Evolutionary conservation across 2,888 invertebrate species (phyloP).

Genomic region (Drosophila mulleri): DNA sequence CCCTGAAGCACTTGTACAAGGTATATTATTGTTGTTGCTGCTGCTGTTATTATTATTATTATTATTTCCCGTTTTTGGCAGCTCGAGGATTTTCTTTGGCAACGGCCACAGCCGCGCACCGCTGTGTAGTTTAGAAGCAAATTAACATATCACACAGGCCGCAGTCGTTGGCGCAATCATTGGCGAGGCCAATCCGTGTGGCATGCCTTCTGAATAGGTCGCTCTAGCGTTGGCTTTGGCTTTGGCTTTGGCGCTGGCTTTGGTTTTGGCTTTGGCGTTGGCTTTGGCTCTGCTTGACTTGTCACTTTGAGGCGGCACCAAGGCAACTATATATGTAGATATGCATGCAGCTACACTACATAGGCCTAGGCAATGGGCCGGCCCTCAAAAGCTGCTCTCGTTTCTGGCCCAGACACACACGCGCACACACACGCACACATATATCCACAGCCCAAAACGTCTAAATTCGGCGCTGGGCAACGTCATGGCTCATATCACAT

Average conservation of each 20-base stretch:
- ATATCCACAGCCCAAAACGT: not conserved
- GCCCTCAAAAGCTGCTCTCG: slow-evolving; percentile 13
- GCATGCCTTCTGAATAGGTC: slow-evolving; percentile 24
- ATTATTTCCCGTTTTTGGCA: slow-evolving; percentile 14
- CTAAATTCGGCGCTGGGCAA: slow-evolving; percentile 5
- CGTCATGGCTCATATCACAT: slow-evolving; percentile 69
- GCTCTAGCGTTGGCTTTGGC: slow-evolving; percentile 10
- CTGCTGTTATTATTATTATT: slow-evolving; percentile 15
- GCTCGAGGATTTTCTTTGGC: slow-evolving; percentile 46
- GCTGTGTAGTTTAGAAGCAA: slow-evolving; percentile 68
- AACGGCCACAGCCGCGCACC: slow-evolving; percentile 49
- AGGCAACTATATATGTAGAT: slow-evolving; percentile 26
- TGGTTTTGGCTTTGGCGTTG: slow-evolving; percentile 22
- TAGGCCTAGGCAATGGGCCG: slow-evolving; percentile 32
- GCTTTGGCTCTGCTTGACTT: slow-evolving; percentile 56
- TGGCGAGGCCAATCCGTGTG: slow-evolving; percentile 41
- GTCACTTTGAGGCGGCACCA: slow-evolving; percentile 65
- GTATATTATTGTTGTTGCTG: not conserved
- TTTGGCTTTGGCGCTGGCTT: too few relatives aligned
- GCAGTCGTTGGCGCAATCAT: slow-evolving; percentile 51
- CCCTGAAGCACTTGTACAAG: not conserved
- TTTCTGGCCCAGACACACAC: slow-evolving; percentile 31
- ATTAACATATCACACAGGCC: slow-evolving; percentile 71
- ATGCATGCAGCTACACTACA: slow-evolving; percentile 11
- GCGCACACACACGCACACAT: not conserved